Percentiles rank a stretch among this genome's conserved stretches.
phyloP scores from a whole-genome alignment of 2,797 vertebrate species.

The Microctenopoma steveboyesi region DNA sequence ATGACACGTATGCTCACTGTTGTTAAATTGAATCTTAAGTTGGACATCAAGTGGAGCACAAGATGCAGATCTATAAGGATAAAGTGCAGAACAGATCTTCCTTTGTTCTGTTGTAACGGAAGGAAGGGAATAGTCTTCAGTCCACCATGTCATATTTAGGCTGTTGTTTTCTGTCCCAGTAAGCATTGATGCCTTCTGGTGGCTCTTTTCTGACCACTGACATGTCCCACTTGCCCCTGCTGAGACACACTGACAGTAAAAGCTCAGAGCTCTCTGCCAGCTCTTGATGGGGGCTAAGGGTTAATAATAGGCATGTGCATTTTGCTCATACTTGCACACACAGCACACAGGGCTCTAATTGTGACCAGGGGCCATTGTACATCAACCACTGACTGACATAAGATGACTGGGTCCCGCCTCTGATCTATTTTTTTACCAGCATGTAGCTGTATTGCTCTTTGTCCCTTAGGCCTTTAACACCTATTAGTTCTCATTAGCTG shows the following conservation, averaged over 20 bases:
- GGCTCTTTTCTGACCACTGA: conserved; percentile 22
- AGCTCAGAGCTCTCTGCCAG: conserved; percentile 46
- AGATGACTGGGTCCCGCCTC: conserved; percentile 60
- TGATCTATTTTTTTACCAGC: conserved; percentile 65
- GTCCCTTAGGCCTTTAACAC: conserved; percentile 64
- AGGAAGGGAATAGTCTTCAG: neutral
- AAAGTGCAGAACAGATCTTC: neutral
- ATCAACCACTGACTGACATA: conserved; percentile 65
- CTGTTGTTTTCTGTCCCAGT: conserved; percentile 23
- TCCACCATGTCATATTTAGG: neutral
- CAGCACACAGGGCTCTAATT: conserved; percentile 59
- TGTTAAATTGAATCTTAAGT: neutral
- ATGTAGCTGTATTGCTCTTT: conserved; percentile 52
- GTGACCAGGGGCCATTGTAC: conserved; percentile 65
- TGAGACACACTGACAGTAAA: conserved; percentile 46
- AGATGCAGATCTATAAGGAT: neutral
- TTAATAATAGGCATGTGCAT: conserved; percentile 67
- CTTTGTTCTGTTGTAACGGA: conserved; percentile 5
- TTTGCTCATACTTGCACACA: conserved; percentile 49
- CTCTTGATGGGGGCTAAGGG: conserved; percentile 56
- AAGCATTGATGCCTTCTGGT: conserved; percentile 11
- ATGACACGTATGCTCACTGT: neutral
- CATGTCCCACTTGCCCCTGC: conserved; percentile 24
- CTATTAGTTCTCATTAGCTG: conserved; percentile 74
- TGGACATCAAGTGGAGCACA: neutral